These are phyloP conservation scores for Drosophila paranaensis DNA, from an alignment of 2,888 invertebrate species.

Conservation along the genomic window DNA sequence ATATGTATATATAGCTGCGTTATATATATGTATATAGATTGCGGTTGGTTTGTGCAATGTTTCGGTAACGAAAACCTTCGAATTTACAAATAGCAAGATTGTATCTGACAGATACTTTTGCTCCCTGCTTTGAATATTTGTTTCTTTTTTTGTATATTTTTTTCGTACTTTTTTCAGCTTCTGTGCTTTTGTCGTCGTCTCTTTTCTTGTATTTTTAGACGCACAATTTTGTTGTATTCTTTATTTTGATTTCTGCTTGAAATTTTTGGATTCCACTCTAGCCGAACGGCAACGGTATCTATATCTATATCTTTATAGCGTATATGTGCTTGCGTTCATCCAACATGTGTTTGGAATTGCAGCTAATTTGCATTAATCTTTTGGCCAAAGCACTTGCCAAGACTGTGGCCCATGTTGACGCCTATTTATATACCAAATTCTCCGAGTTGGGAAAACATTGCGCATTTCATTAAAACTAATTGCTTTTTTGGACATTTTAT, in stretches of 20 bases:
- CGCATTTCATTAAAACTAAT: conserved; percentile 53
- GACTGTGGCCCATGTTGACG: conserved; percentile 37
- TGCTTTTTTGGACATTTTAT: conserved; percentile 56
- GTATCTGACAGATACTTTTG: conserved; percentile 54
- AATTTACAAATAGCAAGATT: conserved; percentile 70
- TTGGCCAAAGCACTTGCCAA: conserved; percentile 31
- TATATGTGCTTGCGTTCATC: conserved; percentile 48
- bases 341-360: conserved; percentile 77
- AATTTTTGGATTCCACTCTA: conserved; percentile 65
- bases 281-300: conserved; percentile 15
- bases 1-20: background rate
- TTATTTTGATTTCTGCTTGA: conserved; percentile 72
- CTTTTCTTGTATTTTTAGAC: conserved; percentile 68
- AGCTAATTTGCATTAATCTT: conserved; percentile 50
- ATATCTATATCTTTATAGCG: conserved; percentile 15
- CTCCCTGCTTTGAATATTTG: conserved; percentile 58
- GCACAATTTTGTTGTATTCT: conserved; percentile 50
- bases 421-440: conserved; percentile 44
- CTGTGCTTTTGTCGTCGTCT: conserved; percentile 42
- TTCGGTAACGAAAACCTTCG: conserved; percentile 63
- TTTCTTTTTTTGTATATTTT: conserved; percentile 20
- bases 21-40: background rate
- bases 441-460: conserved; percentile 56
- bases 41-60: conserved; percentile 11
- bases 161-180: conserved; percentile 10